A percentile compares a stretch with the other conserved stretches of the same genome.
These are phyloP conservation scores for Scyliorhinus canicula DNA, from an alignment of 2,797 vertebrate genomes.

Conservation along the genomic window DNA sequence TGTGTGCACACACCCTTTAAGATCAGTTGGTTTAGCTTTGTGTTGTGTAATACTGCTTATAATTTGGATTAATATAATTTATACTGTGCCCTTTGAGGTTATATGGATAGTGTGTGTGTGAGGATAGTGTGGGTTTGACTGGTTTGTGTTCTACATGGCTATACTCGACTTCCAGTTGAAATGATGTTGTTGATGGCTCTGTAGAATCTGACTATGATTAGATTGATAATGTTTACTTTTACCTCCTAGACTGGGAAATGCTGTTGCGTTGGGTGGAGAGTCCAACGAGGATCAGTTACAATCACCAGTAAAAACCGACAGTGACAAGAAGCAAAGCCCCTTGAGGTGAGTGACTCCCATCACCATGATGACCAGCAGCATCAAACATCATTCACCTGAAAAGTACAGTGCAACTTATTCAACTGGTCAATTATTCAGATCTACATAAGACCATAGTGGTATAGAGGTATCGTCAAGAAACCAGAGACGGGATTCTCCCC, in stretches of 20 bases:
- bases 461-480: no score
- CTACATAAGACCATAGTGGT: background rate
- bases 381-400: no score
- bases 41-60: background rate
- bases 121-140: no score
- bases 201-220: background rate
- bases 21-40: background rate
- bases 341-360: slow-evolving; percentile 54
- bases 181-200: background rate
- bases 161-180: background rate
- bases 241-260: slow-evolving; percentile 56
- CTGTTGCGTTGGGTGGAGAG: slow-evolving; percentile 56
- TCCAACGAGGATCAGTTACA: slow-evolving; percentile 56
- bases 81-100: background rate
- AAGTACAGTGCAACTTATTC: background rate
- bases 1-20: background rate
- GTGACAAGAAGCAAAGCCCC: slow-evolving; percentile 56
- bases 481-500: no score
- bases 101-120: background rate
- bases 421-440: background rate
- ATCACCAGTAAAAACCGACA: slow-evolving; percentile 55
- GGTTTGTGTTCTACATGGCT: no score
- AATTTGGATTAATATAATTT: background rate
- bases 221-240: background rate
- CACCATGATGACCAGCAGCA: no score